A percentile compares a stretch with the other conserved stretches of the same genome.
These are phyloP conservation scores for Spizaetus ornatus DNA, from an alignment of 2,113 vertebrate genomes.

Conservation along the genomic window DNA sequence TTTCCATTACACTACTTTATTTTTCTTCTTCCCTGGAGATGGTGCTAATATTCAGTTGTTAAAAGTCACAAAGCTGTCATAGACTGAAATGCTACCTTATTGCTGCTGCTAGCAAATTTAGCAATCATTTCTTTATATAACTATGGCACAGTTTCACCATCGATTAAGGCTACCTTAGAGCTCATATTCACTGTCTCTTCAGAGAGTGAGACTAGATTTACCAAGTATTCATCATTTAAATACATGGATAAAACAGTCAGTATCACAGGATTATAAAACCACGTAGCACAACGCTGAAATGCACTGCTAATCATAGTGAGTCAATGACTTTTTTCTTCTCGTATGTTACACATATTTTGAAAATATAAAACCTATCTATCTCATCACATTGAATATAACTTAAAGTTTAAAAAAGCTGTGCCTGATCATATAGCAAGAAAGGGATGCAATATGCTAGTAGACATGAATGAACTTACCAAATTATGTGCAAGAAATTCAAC, in stretches of 20 bases:
- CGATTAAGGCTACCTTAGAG: background rate
- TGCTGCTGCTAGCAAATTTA: background rate
- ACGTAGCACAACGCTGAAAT: background rate
- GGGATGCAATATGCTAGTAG: background rate
- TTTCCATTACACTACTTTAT: background rate
- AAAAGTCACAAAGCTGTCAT: slow-evolving; percentile 9
- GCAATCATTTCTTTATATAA: background rate
- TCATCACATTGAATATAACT: background rate
- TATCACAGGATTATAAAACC: background rate
- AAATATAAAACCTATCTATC: background rate
- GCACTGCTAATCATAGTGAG: background rate
- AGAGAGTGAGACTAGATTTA: background rate
- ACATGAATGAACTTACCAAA: fast-evolving
- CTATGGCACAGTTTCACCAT: background rate
- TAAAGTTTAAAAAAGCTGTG: background rate
- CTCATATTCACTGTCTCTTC: background rate
- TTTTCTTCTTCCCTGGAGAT: background rate
- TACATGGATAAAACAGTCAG: background rate
- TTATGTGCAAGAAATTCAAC: background rate
- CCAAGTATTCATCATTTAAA: background rate
- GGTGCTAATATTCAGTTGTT: background rate
- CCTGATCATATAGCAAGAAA: background rate
- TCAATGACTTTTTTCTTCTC: background rate
- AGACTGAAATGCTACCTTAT: background rate
- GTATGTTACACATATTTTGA: background rate